Conservation (phyloP, 2,113 vertebrate species). For the Lontra canadensis region DNA sequence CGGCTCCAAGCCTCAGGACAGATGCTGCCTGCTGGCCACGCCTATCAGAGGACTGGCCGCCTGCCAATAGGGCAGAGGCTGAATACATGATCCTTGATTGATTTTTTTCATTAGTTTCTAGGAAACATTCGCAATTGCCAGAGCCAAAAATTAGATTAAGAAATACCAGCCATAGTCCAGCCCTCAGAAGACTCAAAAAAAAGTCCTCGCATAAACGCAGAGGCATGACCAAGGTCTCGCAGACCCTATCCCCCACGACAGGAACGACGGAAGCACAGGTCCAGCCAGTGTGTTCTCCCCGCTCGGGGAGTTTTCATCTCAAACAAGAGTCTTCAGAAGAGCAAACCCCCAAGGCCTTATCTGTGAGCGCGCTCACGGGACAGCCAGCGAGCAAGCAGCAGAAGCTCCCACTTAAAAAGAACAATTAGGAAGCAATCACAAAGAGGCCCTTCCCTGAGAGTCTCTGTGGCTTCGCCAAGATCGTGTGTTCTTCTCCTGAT, state of each 20-base stretch:
- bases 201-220: neutral
- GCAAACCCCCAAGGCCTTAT: neutral
- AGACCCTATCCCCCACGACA: accelerated
- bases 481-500: neutral
- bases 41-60: neutral
- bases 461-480: neutral
- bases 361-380: accelerated
- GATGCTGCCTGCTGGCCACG: neutral
- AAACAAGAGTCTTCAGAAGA: too few relatives aligned
- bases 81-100: neutral
- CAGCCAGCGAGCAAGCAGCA: neutral
- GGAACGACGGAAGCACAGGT: neutral
- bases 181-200: neutral
- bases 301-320: neutral
- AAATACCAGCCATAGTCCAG: neutral
- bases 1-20: neutral
- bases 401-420: neutral
- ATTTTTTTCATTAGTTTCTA: neutral
- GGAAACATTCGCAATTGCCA: neutral
- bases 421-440: neutral
- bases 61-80: neutral
- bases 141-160: neutral
- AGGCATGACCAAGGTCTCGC: neutral
- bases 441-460: neutral
- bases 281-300: too few relatives aligned